A percentile compares a stretch with the other conserved stretches of the same genome.
Conservation (phyloP, 2,888 invertebrate genomes). For the Drosophila subquinaria region DNA sequence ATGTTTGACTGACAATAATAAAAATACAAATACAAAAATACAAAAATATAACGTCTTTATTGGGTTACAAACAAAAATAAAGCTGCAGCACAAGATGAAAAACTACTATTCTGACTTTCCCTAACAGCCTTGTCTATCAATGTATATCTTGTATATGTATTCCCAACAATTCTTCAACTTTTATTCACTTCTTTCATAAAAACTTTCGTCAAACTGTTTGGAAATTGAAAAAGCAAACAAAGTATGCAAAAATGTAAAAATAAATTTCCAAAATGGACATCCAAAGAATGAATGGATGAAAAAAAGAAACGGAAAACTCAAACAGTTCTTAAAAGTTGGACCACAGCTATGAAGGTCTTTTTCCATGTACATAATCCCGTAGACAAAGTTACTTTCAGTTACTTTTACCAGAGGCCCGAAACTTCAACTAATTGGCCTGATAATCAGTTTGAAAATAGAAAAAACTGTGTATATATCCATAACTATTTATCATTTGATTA, state of each 20-base stretch:
- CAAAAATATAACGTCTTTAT: constrained; percentile 7
- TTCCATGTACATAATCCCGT: constrained; percentile 22
- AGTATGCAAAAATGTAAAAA: constrained; percentile 11
- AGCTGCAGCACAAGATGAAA: constrained; percentile 1
- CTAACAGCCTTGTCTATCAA: constrained; percentile 23
- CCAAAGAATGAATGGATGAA: not conserved
- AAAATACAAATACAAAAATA: constrained; percentile 1
- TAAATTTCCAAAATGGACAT: constrained; percentile 8
- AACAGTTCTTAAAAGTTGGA: constrained; percentile 25
- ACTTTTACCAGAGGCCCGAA: constrained; percentile 1
- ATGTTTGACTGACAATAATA: constrained; percentile 33
- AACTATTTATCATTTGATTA: constrained; percentile 3
- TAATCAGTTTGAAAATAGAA: constrained; percentile 9
- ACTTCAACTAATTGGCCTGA: constrained; percentile 29
- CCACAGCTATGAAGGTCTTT: constrained; percentile 14
- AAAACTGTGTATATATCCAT: constrained; percentile 13
- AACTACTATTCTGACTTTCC: constrained; percentile 15
- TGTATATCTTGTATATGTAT: constrained; percentile 9
- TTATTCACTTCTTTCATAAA: constrained; percentile 39
- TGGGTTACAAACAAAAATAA: constrained; percentile 17
- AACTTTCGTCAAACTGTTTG: constrained; percentile 46
- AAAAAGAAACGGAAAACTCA: constrained; percentile 16
- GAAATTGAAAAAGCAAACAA: constrained; percentile 47
- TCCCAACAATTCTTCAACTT: constrained; percentile 44
- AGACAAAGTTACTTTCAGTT: constrained; percentile 24